Evolutionary conservation across 2,797 vertebrate genomes (phyloP).

Genomic region (Carcharodon carcharias): DNA sequence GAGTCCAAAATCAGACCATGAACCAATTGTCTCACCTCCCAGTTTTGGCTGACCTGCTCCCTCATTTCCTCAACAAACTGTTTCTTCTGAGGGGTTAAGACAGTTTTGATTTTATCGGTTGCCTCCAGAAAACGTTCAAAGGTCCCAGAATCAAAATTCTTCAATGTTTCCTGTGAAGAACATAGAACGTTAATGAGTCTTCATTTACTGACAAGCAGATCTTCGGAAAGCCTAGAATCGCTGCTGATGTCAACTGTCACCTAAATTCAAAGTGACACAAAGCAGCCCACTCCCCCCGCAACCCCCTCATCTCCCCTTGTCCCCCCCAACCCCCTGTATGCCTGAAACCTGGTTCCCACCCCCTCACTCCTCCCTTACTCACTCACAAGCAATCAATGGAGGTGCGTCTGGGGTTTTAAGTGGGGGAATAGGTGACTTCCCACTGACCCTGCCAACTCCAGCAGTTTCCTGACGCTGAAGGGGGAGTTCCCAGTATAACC

Average conservation of each 20-base stretch:
- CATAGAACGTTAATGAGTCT: neutral
- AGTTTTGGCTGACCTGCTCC: conserved; percentile 65
- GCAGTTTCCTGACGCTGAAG: no score
- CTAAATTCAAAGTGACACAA: no score
- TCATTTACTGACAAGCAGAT: no score
- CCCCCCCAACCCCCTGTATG: neutral
- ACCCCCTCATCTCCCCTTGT: neutral
- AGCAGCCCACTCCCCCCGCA: no score
- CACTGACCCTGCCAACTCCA: no score
- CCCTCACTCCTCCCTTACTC: neutral
- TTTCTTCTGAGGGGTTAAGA: conserved; percentile 63
- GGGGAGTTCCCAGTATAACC: no score
- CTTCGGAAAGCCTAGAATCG: no score
- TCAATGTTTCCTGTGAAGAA: conserved; percentile 64
- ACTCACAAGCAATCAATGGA: neutral
- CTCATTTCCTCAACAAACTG: conserved; percentile 69
- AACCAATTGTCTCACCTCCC: conserved; percentile 69
- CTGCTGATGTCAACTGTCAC: no score
- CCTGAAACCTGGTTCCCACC: no score
- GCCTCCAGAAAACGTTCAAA: conserved; percentile 78
- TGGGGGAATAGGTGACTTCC: no score
- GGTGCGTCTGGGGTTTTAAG: no score
- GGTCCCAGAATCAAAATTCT: conserved; percentile 63
- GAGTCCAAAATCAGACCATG: neutral
- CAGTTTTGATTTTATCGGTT: conserved; percentile 72